Evolutionary conservation across 1,140 invertebrate species (phyloP).

Genomic region (Nebria ingens): DNA sequence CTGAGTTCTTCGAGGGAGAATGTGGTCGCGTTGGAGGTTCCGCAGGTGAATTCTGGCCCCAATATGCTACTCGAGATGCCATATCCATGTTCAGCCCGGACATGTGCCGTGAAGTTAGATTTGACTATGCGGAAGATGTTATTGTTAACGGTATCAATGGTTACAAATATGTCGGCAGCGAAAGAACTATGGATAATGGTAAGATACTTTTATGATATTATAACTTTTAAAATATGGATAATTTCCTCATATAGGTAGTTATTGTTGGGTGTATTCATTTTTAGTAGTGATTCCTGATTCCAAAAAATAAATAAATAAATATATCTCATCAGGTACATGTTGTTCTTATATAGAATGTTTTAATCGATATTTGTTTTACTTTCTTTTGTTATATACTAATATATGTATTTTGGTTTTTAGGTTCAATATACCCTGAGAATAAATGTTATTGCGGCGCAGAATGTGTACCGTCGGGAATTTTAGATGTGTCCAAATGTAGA

Average conservation of each 20-base stretch:
- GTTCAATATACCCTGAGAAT: constrained; percentile 44
- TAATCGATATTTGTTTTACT: no score
- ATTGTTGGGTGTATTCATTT: no score
- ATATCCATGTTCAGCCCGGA: constrained; percentile 58
- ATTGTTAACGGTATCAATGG: constrained; percentile 42
- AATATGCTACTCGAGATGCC: constrained; percentile 41
- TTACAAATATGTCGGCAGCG: constrained; percentile 46
- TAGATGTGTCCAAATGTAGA: constrained; percentile 57
- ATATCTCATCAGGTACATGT: no score
- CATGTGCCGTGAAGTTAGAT: constrained; percentile 46
- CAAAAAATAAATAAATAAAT: no score
- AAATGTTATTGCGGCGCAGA: constrained; percentile 41
- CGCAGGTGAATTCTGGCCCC: constrained; percentile 68
- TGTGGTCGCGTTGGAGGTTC: constrained; percentile 58
- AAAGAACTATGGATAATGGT: constrained; percentile 56
- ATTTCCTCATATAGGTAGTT: no score
- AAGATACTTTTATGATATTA: no score
- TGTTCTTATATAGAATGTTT: no score
- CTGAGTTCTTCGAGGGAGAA: constrained; percentile 42
- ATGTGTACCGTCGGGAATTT: constrained; percentile 42
- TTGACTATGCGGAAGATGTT: constrained; percentile 22
- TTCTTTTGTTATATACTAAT: no score
- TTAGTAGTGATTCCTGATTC: no score
- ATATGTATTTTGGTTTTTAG: constrained; percentile 21
- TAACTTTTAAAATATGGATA: no score